These are phyloP conservation scores for Donacobius atricapilla DNA, from an alignment of 2,113 vertebrate genomes.

Conservation along the genomic window DNA sequence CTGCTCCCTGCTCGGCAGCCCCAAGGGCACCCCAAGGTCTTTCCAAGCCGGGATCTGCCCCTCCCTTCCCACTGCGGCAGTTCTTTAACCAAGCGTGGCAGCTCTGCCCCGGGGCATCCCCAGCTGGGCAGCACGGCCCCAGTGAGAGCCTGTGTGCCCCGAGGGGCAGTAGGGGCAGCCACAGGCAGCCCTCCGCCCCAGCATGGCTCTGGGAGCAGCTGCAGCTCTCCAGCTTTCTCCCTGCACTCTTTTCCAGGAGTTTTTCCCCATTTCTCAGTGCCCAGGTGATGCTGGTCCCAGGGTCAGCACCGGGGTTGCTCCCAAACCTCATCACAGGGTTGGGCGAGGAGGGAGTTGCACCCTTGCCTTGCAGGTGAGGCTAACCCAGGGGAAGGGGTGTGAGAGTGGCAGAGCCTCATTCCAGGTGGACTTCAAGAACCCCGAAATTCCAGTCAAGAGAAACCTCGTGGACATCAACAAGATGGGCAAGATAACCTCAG, in stretches of 20 bases:
- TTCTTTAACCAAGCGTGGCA: background rate
- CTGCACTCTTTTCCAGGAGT: background rate
- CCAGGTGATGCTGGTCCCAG: background rate
- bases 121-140: accelerated
- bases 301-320: too few relatives aligned
- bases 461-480: background rate
- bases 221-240: background rate
- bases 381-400: background rate
- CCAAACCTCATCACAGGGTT: background rate
- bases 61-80: background rate
- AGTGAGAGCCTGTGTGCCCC: accelerated
- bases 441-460: background rate
- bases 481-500: background rate
- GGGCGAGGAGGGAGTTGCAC: background rate
- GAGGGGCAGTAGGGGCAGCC: background rate
- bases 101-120: background rate
- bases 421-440: background rate
- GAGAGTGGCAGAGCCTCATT: background rate
- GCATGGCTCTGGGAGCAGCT: background rate
- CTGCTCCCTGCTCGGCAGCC: background rate
- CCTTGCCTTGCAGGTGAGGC: background rate
- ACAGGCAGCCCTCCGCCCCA: background rate
- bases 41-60: accelerated
- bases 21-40: slow-evolving; percentile 19
- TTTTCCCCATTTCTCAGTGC: background rate